Base-by-base conservation (phyloP, 2,888 invertebrate species). In the Volucella inanis region DNA sequence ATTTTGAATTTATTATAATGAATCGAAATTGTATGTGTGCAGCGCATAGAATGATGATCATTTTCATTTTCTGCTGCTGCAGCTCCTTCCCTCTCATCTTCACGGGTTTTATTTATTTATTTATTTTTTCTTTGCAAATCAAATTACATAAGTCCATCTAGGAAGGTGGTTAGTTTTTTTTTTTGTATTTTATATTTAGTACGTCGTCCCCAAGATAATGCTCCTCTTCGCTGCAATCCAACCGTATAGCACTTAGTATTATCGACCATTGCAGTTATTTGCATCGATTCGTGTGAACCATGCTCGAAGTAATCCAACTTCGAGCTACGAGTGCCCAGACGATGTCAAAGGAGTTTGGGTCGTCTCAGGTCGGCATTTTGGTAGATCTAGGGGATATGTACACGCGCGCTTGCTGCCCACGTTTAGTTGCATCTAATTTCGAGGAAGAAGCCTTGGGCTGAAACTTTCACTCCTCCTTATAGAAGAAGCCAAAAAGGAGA, bases 1-100 rank as follows among this genome's bases (percentile, higher is more conserved):
- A 85, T 81, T 86, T 86, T 74, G 82, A 82, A 82, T 86, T 86
- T 86, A 86, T 86, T 86, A 78, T 86, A 82, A 86, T 86, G 81
- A 86, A 78, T 86, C 65, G 82, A 64, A 82, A 78, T 61, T 71
- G 43, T 64, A 75, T 84, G 6, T 6, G 31, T 31, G 31, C 31
- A 31, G 74, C 67, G 71, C 70, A 81, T 55, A 83, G 80, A 81
- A 79, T 80, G 45, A 47, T 76, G 76, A 76, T 72, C 78, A 74
- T 85, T 72, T 68, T 49, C 6, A 38, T 61, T 15, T 41, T 52
- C n/a, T n/a, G 52, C 15, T 47, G n/a, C 11, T 11, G 22, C n/a
- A 9, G n/a, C 14, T 8, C 3, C 47, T 45, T 55, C 31, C 14
- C 22, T 49, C 49, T 8, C 31, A 31, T 6, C 61, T 57, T 43